Percentiles rank a stretch among this genome's conserved stretches.
phyloP scores from a whole-genome alignment of 2,888 invertebrate genomes.

The Punctoribates punctum region DNA sequence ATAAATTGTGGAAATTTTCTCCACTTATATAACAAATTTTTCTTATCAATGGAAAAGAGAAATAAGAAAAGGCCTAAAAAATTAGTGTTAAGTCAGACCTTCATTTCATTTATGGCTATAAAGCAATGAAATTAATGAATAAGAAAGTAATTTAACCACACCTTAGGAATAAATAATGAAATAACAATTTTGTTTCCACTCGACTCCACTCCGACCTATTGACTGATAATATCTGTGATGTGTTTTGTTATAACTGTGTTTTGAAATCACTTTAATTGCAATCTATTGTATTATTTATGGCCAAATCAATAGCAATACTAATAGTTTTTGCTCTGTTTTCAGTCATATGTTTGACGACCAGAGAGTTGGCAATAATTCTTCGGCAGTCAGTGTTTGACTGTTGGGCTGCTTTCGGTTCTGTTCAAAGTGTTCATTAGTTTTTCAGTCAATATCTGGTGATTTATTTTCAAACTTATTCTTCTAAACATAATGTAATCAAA shows the following conservation, averaged over 20 bases:
- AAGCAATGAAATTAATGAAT: conserved; percentile 15
- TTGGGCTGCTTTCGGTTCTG: too few relatives aligned
- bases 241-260: not conserved
- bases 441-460: not conserved
- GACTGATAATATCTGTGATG: not conserved
- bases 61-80: not conserved
- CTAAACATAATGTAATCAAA: not conserved
- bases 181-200: not conserved
- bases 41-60: not conserved
- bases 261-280: not conserved
- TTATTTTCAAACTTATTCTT: not conserved
- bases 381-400: too few relatives aligned
- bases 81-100: not conserved
- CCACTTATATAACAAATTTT: not conserved
- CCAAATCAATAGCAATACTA: not conserved
- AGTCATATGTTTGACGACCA: not conserved
- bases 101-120: conserved; percentile 2
- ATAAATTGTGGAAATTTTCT: not conserved
- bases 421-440: not conserved
- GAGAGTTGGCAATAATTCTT: not conserved
- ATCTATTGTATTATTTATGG: not conserved
- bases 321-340: not conserved
- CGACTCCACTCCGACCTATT: not conserved
- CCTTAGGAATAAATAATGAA: conserved; percentile 15
- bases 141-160: conserved; percentile 19